Percentiles rank a stretch among this genome's conserved stretches.
Conservation (phyloP, 2,888 invertebrate genomes). For the Zygaena filipendulae region DNA sequence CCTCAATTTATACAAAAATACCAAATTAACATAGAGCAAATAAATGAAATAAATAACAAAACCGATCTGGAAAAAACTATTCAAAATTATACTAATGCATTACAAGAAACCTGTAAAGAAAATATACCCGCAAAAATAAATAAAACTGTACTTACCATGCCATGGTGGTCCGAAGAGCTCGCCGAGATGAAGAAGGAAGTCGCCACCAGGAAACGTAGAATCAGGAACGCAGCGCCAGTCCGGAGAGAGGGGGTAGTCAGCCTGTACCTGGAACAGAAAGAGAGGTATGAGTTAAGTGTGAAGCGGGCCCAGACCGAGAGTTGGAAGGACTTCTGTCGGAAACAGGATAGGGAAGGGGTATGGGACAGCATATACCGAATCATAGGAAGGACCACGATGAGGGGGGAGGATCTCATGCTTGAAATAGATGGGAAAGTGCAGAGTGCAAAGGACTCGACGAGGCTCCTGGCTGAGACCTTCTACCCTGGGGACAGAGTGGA, state of each 20-base stretch:
- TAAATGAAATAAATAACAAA: constrained; percentile 3
- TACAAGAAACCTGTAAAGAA: too few species aligned
- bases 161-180: too few species aligned
- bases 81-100: too few species aligned
- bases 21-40: constrained; percentile 1
- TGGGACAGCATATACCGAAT: constrained; percentile 7
- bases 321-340: constrained; percentile 4
- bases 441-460: neutral
- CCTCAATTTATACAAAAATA: too few species aligned
- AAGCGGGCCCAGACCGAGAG: constrained; percentile 1
- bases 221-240: too few species aligned
- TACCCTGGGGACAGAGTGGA: constrained; percentile 1
- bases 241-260: too few species aligned
- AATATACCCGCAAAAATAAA: too few species aligned
- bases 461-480: too few species aligned
- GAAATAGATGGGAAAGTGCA: neutral
- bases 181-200: too few species aligned
- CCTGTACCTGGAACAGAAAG: too few species aligned
- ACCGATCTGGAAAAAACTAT: constrained; percentile 2
- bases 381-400: neutral
- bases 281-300: neutral
- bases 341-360: constrained; percentile 4
- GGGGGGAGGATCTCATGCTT: constrained; percentile 1
- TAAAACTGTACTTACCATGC: too few species aligned
- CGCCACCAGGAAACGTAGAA: too few species aligned